Percentiles rank a stretch among this genome's conserved stretches.
Evolutionary conservation across 2,797 vertebrate species (phyloP).

Genomic region (Silurus lanzhouensis): DNA sequence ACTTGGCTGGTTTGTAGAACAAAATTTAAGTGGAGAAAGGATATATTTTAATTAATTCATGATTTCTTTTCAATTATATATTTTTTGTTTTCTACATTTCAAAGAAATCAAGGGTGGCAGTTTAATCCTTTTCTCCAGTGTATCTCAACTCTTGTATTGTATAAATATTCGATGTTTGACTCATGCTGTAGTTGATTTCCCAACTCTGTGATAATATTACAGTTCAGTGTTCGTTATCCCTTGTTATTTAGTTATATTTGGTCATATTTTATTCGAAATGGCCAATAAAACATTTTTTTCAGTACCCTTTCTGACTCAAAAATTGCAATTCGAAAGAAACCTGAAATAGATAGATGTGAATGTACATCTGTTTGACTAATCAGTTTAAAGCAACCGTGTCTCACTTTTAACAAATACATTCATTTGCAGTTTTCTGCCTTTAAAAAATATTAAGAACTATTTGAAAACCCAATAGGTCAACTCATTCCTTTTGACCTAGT

Average conservation of each 20-base stretch:
- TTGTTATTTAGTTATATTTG: conserved; percentile 1
- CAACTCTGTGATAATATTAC: conserved; percentile 45
- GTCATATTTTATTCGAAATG: conserved; percentile 22
- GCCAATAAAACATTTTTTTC: background rate
- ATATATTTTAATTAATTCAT: conserved; percentile 45
- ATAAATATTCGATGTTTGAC: background rate
- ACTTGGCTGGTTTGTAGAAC: background rate
- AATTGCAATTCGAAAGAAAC: background rate
- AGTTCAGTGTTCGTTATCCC: conserved; percentile 50
- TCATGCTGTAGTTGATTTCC: background rate
- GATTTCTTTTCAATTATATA: conserved; percentile 62
- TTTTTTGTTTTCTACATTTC: conserved; percentile 49
- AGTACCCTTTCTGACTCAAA: background rate
- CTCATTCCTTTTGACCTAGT: background rate
- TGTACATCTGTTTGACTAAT: background rate
- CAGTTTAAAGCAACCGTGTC: background rate
- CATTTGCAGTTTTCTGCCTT: background rate
- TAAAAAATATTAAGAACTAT: background rate
- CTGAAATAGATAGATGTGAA: background rate
- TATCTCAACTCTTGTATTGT: background rate
- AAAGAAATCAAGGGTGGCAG: conserved; percentile 63
- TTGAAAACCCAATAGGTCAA: background rate
- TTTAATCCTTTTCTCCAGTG: background rate
- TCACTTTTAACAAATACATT: background rate
- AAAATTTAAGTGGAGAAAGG: background rate